Conservation (phyloP, 2,113 vertebrate genomes). For the Asarcornis scutulata region DNA sequence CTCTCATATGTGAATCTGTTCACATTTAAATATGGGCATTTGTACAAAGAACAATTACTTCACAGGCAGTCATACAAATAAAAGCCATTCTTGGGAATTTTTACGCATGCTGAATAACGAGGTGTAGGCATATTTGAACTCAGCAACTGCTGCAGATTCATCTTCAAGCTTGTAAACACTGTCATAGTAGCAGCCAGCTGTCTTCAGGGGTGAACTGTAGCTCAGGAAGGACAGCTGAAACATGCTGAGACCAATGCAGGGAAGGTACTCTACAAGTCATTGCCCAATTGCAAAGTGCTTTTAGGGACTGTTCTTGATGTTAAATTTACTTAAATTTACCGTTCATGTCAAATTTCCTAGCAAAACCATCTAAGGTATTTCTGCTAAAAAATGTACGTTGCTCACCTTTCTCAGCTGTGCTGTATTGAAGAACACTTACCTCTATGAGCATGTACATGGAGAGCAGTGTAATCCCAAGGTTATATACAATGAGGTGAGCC, state of each 20-base stretch:
- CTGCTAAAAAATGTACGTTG: not conserved
- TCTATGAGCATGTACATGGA: conserved; percentile 88
- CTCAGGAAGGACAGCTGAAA: not conserved
- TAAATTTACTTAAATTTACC: not conserved
- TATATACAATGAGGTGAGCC: conserved; percentile 83
- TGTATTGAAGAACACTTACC: conserved; percentile 69
- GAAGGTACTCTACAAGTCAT: not conserved
- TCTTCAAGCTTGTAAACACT: not conserved
- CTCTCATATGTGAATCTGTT: not conserved
- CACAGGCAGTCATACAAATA: rapidly evolving
- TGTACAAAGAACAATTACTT: not conserved
- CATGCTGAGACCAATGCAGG: not conserved
- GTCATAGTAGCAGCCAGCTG: not conserved
- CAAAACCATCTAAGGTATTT: not conserved
- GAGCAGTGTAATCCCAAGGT: conserved; percentile 85
- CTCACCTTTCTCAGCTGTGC: rapidly evolving
- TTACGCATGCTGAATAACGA: not conserved
- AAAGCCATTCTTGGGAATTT: not conserved
- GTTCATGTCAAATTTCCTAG: not conserved
- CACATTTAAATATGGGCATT: not conserved
- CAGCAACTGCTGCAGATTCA: not conserved
- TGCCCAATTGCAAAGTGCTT: not conserved
- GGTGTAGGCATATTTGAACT: not conserved
- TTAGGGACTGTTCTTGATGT: not conserved
- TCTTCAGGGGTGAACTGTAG: not conserved